Evolutionary conservation across 2,888 invertebrate species (phyloP).

Genomic region (Cheiracanthium punctorium): DNA sequence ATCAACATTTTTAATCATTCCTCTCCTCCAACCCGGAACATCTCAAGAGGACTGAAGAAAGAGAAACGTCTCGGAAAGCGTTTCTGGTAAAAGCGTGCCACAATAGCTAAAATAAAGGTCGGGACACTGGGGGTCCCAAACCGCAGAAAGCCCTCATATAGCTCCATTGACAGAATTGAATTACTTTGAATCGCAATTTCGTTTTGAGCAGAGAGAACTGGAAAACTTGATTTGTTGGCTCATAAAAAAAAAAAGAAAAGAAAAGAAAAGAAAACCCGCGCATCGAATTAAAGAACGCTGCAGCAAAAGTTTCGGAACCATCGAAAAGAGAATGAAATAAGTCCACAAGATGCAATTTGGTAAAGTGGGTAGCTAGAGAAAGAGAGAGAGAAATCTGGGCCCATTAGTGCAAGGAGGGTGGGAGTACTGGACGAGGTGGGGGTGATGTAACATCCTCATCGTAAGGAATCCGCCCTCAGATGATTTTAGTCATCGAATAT

Average conservation of each 20-base stretch:
- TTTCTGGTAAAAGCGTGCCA: too few species aligned
- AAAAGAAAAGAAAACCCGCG: neutral
- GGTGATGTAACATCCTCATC: slow-evolving; percentile 29
- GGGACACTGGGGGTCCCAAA: neutral
- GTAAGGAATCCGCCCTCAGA: slow-evolving; percentile 27
- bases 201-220: neutral
- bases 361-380: slow-evolving; percentile 39
- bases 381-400: slow-evolving; percentile 22
- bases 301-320: neutral
- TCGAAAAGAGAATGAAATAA: slow-evolving; percentile 25
- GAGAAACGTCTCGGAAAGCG: too few species aligned
- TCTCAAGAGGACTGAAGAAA: too few species aligned
- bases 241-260: neutral
- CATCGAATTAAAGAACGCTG: slow-evolving; percentile 17
- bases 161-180: slow-evolving; percentile 28
- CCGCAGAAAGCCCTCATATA: neutral
- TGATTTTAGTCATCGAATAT: slow-evolving; percentile 63
- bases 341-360: slow-evolving; percentile 50
- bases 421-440: neutral
- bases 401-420: slow-evolving; percentile 29
- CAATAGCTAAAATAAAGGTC: neutral
- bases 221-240: slow-evolving; percentile 5
- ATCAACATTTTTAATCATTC: too few species aligned
- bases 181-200: slow-evolving; percentile 24
- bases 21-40: too few species aligned